phyloP scores from a whole-genome alignment of 2,888 invertebrate species.

The Teinopalpus imperialis region DNA sequence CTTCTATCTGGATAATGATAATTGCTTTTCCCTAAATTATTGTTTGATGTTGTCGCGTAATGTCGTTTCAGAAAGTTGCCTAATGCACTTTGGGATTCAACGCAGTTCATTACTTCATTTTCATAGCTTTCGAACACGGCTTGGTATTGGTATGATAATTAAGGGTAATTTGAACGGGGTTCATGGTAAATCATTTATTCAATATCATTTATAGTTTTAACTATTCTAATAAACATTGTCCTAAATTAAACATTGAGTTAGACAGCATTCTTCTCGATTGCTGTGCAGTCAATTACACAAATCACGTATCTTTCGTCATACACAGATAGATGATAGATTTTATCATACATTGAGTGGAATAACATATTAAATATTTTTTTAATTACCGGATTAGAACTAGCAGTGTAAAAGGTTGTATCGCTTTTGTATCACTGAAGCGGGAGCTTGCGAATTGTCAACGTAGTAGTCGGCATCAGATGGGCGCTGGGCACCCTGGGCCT shows the following conservation, averaged over 20 bases:
- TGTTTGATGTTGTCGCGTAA: slow-evolving; percentile 78
- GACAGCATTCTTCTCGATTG: too few relatives aligned
- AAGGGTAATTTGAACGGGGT: too few relatives aligned
- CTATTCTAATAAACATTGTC: too few relatives aligned
- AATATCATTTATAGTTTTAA: too few relatives aligned
- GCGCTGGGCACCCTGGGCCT: slow-evolving; percentile 41
- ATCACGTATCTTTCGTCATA: too few relatives aligned
- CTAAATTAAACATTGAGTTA: too few relatives aligned
- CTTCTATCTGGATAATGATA: slow-evolving; percentile 78
- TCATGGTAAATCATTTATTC: too few relatives aligned
- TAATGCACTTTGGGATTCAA: slow-evolving; percentile 32
- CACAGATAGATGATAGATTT: too few relatives aligned
- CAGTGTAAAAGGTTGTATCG: neutral
- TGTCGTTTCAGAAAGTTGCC: slow-evolving; percentile 56
- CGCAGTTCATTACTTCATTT: slow-evolving; percentile 12
- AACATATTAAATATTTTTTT: neutral
- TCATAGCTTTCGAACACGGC: slow-evolving; percentile 1
- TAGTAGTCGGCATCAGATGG: slow-evolving; percentile 65
- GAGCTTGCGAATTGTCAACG: slow-evolving; percentile 69
- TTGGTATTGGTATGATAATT: too few relatives aligned
- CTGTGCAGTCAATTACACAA: too few relatives aligned
- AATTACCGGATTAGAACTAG: slow-evolving; percentile 1
- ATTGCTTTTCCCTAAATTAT: slow-evolving; percentile 80
- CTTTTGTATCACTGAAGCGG: slow-evolving; percentile 38
- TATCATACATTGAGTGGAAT: too few relatives aligned